Conservation (phyloP, 2,797 vertebrate species). For the Catostomus latipinnis region DNA sequence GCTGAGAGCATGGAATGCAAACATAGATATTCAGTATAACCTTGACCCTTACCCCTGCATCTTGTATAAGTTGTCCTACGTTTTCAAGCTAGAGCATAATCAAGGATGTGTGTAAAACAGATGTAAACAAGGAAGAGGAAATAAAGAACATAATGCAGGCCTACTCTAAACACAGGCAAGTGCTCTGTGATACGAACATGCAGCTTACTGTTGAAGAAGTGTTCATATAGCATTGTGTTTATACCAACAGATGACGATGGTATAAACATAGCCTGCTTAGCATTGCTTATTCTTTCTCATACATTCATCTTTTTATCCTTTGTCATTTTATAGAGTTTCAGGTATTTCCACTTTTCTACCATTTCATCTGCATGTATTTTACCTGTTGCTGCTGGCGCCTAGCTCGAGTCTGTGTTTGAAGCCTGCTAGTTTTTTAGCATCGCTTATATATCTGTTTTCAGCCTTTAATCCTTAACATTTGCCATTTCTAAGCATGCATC, state of each 20-base stretch:
- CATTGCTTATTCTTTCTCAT: background rate
- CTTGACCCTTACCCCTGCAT: slow-evolving; percentile 3
- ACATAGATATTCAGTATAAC: background rate
- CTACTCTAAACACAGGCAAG: slow-evolving; percentile 20
- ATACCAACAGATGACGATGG: slow-evolving; percentile 21
- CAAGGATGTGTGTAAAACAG: background rate
- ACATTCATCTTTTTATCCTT: too few species aligned
- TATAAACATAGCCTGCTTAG: slow-evolving; percentile 28
- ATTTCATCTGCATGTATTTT: too few species aligned
- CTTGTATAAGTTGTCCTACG: slow-evolving; percentile 2
- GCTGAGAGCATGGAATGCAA: slow-evolving; percentile 20
- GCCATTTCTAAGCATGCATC: too few species aligned
- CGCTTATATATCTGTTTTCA: too few species aligned
- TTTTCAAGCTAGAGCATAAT: slow-evolving; percentile 27
- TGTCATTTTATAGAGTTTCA: background rate
- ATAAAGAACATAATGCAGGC: slow-evolving; percentile 40
- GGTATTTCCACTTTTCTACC: background rate
- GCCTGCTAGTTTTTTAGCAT: too few species aligned
- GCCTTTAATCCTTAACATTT: too few species aligned
- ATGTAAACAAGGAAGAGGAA: slow-evolving; percentile 2
- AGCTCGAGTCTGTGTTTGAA: too few species aligned
- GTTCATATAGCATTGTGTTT: slow-evolving; percentile 31
- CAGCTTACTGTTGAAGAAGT: slow-evolving; percentile 31
- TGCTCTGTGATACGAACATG: background rate
- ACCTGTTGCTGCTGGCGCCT: too few species aligned